Percentiles rank a stretch among this genome's conserved stretches.
Conservation (phyloP, 2,888 invertebrate genomes). For the Trachelus troglodyta region DNA sequence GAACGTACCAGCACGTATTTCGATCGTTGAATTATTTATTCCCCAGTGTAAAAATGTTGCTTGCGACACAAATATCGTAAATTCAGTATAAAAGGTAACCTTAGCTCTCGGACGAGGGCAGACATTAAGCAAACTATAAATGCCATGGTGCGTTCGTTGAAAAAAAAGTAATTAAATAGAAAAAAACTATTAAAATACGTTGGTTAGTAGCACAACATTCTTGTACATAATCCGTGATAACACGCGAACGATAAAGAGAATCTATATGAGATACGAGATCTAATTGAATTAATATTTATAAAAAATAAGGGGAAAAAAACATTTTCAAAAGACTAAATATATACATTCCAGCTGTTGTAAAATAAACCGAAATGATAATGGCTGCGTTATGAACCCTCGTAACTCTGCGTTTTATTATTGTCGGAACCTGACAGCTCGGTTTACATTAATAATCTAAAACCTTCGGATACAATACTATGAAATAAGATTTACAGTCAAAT, state of each 20-base stretch:
- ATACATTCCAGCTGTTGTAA: not conserved
- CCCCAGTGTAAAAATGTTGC: not conserved
- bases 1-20: not conserved
- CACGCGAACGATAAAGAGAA: not conserved
- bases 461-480: not conserved
- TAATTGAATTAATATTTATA: not conserved
- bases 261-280: not conserved
- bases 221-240: not conserved
- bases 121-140: not conserved
- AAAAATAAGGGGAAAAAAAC: not conserved
- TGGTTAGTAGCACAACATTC: not conserved
- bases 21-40: not conserved
- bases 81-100: not conserved
- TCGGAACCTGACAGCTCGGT: not conserved
- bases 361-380: not conserved
- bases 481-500: not conserved
- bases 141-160: not conserved
- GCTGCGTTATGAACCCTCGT: not conserved
- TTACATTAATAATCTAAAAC: not conserved
- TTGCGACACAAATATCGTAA: not conserved
- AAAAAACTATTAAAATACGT: not conserved
- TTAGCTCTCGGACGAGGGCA: not conserved
- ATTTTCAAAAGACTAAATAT: not conserved
- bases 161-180: not conserved
- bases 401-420: not conserved